Evolutionary conservation across 2,797 vertebrate species (phyloP).

Genomic region (Hoplostethus mediterraneus): DNA sequence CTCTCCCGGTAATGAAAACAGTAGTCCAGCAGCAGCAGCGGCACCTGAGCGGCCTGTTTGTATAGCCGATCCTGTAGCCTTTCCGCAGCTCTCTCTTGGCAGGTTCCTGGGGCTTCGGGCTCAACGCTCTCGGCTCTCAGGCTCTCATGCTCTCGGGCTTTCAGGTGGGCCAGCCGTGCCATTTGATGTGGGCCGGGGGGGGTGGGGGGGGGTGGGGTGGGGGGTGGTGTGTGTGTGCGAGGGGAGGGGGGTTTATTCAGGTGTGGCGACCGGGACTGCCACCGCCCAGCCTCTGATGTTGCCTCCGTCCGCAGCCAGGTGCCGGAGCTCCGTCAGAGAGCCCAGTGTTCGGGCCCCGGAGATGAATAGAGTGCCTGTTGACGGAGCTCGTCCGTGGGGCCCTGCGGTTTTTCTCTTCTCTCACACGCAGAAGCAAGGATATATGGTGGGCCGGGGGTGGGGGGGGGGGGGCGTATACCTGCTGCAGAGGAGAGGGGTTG

Average conservation of each 20-base stretch:
- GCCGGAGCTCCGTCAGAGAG: constrained; percentile 71
- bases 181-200: too few relatives aligned
- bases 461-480: constrained; percentile 68
- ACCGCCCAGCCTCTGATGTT: constrained; percentile 72
- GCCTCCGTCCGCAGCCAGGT: constrained; percentile 72
- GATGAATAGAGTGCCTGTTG: constrained; percentile 78
- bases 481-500: constrained; percentile 33
- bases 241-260: constrained; percentile 74
- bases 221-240: constrained; percentile 71
- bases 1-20: constrained; percentile 71
- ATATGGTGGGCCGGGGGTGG: constrained; percentile 45
- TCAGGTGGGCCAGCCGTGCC: constrained; percentile 42
- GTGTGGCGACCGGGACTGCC: constrained; percentile 69
- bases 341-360: constrained; percentile 63
- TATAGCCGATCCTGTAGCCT: constrained; percentile 56
- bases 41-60: constrained; percentile 77
- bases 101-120: constrained; percentile 11
- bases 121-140: constrained; percentile 23
- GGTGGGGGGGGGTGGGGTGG: too few relatives aligned
- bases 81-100: constrained; percentile 30
- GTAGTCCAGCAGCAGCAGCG: constrained; percentile 52
- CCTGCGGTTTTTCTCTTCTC: constrained; percentile 71
- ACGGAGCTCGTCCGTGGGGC: constrained; percentile 71
- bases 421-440: constrained; percentile 52
- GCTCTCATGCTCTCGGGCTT: constrained; percentile 47